Conservation (phyloP, 1,140 invertebrate genomes). For the Plutomurus gul region DNA sequence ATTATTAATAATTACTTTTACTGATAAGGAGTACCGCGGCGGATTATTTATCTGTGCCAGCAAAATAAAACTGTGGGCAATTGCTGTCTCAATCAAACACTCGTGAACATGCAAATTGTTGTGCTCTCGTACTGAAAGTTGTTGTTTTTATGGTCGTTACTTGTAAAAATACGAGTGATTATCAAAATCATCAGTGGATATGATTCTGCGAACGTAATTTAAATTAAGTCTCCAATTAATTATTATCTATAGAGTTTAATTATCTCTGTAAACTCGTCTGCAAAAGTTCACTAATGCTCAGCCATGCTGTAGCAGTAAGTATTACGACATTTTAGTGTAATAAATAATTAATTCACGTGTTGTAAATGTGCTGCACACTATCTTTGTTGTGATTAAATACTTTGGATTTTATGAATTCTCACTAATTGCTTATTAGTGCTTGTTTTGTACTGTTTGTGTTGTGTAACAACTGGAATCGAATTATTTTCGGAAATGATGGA, state of each 20-base stretch:
- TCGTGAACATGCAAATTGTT: too few species aligned
- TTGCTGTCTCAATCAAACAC: not conserved
- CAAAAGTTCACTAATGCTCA: not conserved
- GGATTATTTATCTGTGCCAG: slow-evolving; percentile 3
- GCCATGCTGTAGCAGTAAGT: too few species aligned
- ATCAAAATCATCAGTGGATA: slow-evolving; percentile 13
- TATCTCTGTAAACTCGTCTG: not conserved
- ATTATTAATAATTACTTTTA: slow-evolving; percentile 18
- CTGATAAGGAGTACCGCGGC: not conserved
- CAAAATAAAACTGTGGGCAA: not conserved
- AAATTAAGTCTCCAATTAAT: slow-evolving; percentile 6
- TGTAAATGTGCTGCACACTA: not conserved
- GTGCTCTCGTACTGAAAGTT: too few species aligned
- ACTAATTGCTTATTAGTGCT: not conserved
- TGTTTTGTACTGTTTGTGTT: not conserved
- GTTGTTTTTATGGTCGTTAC: too few species aligned
- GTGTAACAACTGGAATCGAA: not conserved
- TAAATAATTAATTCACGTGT: slow-evolving; percentile 9
- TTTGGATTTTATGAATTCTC: not conserved
- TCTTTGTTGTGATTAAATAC: slow-evolving; percentile 1
- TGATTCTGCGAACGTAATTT: not conserved
- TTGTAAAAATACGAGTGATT: not conserved
- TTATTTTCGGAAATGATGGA: not conserved
- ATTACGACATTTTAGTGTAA: not conserved
- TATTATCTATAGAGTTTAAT: not conserved